These are phyloP conservation scores for Syrphus vitripennis DNA, from an alignment of 2,888 invertebrate species.

Conservation along the genomic window DNA sequence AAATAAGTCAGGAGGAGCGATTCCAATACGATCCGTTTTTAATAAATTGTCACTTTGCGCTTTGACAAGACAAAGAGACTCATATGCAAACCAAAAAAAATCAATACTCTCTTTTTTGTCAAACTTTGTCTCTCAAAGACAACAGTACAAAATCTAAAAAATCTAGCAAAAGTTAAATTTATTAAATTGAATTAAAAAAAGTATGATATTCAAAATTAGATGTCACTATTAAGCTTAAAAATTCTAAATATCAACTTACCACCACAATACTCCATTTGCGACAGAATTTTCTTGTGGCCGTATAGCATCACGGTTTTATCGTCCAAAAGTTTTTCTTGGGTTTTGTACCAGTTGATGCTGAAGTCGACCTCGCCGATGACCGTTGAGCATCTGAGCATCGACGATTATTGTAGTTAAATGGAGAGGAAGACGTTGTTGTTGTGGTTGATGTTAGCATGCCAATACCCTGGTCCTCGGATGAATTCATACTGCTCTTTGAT, in stretches of 20 bases:
- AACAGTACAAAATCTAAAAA: no score
- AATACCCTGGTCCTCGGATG: conserved; percentile 80
- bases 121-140: no score
- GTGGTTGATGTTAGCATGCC: conserved; percentile 75
- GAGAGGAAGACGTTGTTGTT: conserved; percentile 74
- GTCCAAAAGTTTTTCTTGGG: conserved; percentile 81
- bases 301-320: conserved; percentile 81
- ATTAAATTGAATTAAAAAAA: no score
- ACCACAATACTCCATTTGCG: conserved; percentile 80
- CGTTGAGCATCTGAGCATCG: conserved; percentile 79
- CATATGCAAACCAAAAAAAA: no score
- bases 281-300: conserved; percentile 77
- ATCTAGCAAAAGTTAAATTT: no score
- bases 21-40: no score
- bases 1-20: no score
- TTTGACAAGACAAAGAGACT: no score
- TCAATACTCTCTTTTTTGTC: no score
- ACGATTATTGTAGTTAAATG: conserved; percentile 77
- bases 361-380: conserved; percentile 76
- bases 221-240: background rate
- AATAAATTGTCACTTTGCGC: no score
- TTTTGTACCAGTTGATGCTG: conserved; percentile 78
- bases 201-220: no score
- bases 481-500: conserved; percentile 81
- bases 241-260: conserved; percentile 76